Base-by-base conservation (phyloP, 2,797 vertebrate genomes). In the Ptychobarbus kaznakovi region DNA sequence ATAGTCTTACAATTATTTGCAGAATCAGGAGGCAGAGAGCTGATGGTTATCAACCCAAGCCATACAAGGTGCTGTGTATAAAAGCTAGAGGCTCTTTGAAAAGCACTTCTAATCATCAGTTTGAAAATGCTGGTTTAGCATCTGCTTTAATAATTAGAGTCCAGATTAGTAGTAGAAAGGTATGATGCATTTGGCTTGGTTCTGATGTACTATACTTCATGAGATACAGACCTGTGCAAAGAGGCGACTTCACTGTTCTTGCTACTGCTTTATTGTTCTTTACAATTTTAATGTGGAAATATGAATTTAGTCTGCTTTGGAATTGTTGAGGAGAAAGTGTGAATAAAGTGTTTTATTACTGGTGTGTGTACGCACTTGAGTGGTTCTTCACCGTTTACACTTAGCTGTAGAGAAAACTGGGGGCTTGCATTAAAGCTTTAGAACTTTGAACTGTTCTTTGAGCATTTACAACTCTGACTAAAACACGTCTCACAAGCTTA, bases 281-380 rank as follows among this genome's bases (percentile, higher is more conserved):
- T 83, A 4, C 20, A 2, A n/a, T 74, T 76, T 76, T 9, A 51
- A 58, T 83, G 44, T 53, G 8, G 20, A 66, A 66, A 40, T 25
- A 10, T 53, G 2, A 0, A 3, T 22, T 11, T 49, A 12, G 58
- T 74, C 44, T 82, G 38, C 40, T 82, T 74, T 83, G 53, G 44
- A 66, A 18, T 66, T 66, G 15, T 66, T 66, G 28, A 66, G 63
- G 28, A 16, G 63, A 82, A 46, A 44, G 25, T 58, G 18, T 49
- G 28, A 82, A 83, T 74, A 83, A 83, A 83, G 28, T 81, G 49
- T 75, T 83, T 83, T 56, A 74, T 75, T 65, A 83, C 42, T 18
- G 28, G 46, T 20, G 16, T 32, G 35, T 44, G 10, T 22, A 1
- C 9, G 46, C 38, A 38, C 32, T 25, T 22, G 32, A 4, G 16